Evolutionary conservation across 2,888 invertebrate species (phyloP), one percentile per base, ranked within the genome.

Genomic region (Limnephilus lunatus): DNA sequence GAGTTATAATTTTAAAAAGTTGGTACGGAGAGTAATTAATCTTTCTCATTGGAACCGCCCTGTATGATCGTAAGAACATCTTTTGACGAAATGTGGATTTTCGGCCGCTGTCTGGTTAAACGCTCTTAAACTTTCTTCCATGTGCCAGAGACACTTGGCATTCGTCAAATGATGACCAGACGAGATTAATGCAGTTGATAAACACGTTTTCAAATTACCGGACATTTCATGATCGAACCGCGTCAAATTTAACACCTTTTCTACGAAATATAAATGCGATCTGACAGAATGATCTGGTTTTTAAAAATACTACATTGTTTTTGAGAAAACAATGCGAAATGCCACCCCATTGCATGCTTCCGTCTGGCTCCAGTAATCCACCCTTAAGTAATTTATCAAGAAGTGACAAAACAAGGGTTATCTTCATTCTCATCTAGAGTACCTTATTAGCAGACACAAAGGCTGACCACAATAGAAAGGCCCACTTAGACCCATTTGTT

Each of bases 361-460:
- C 32, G 89, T 81, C 44, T 82, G 89, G 35, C 86, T 86, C 86
- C 32, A 48, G 39, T 83, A 81, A 91, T 81, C 85, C 48, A 92
- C 90, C 90, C 90, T 91, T 90, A 83, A 85, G 82, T 91, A 92
- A 93, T 93, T 92, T 92, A 93, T 93, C 93, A 93, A 90, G 89
- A 81, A 81, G 90, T 92, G 93, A 92, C 92, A 93, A 93, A 93
- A 93, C 93, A 92, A 83, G 39, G 31, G 30, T 31, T 90, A 85
- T 90, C 90, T 48, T 25, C 81, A 83, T 39, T 85, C 81, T 81
- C 85, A 93, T 92, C 93, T 93, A 81, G 93, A 92, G 92, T 91
- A 90, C 81, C 91, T 91, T 92, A 93, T 93, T 93, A 92, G 88
- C 32, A 53, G 68, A 88, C 48, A 86, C 91, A 91, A 90, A 81